Evolutionary conservation across 2,113 vertebrate species (phyloP), one percentile per base, ranked within the genome.

Genomic region (Poeciliopsis retropinna): DNA sequence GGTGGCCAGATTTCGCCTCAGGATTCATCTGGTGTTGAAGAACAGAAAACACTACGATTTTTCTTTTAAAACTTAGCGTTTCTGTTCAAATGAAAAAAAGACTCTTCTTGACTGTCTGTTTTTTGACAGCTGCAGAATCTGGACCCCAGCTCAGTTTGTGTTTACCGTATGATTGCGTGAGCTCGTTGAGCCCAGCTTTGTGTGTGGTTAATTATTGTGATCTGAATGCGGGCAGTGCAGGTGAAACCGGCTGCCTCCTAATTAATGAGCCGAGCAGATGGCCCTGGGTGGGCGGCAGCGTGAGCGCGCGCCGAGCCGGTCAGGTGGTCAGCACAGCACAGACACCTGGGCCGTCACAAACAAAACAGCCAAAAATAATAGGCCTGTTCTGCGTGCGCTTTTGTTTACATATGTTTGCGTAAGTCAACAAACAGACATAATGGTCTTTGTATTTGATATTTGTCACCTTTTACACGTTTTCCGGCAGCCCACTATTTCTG

Each of bases 231-330:
- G 91, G 91, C 91, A 85, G 88, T 88, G 93, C 94, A 95, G 94
- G 94, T 95, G 94, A 94, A 94, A 88, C 92, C 91, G 90, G 92
- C 91, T 87, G 88, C 88, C 91, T 93, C 89, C 90, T 93, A 94
- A 95, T 94, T 94, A 95, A 93, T 91, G 90, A 90, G 90, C 17
- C 67, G 88, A 95, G 91, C 95, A 95, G 93, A 95, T 95, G 95
- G 94, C 80, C 76, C 77, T 69, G 78, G 83, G 93, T 92, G 93
- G 93, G 93, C 80, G 91, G 87, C 85, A 92, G 89, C 68, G 83
- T 69, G 79, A 81, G 87, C 83, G 30, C 79, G 85, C 90, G 83
- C 87, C 68, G 67, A 86, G 89, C 80, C 64, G 81, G 92, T 94
- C 92, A 94, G 92, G 89, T 94, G 92, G 93, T 93, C 91, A 93